Base-by-base conservation (phyloP, 2,113 vertebrate genomes). In the Fregata magnificens region DNA sequence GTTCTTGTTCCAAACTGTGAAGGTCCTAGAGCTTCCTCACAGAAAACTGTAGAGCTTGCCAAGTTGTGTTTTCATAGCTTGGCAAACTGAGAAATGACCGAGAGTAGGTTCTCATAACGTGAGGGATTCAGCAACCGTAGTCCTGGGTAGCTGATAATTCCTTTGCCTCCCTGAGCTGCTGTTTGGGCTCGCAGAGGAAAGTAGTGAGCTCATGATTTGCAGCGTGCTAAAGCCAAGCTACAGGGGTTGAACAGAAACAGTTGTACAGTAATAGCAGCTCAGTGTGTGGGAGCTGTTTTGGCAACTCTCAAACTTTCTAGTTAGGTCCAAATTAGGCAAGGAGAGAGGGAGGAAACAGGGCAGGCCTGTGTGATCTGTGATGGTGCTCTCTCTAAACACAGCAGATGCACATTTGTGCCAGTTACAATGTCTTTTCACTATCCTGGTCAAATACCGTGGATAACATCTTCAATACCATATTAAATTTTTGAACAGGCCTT, bases 361-460 rank as follows among this genome's bases (percentile, higher is more conserved):
- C 42, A 85, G 72, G 53, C 38, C 18, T 50, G 7, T 55, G 12
- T 70, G 20, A 7, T 59, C 42, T 67, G 24, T 79, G 70, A 16
- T 72, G 19, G 18, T 79, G 42, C 45, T n/a, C 44, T 61, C 66
- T 52, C n/a, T 71, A 28, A 93, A 49, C 14, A 15, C 9, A 69
- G 26, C 14, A 81, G 36, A 11, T 44, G 11, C 5, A 4, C 0
- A 0, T 84, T 77, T 50, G 24, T 89, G 61, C 18, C 36, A 40
- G 52, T 59, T 70, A 42, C 2, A 16, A 22, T 82, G 15, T 50
- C 20, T 77, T 93, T 94, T 84, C 28, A 38, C 40, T 8, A n/a
- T 78, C 20, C 40, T 71, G 26, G 16, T 84, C 12, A 61, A 56
- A 69, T 66, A 4, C 26, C 16, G 11, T 44, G 52, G 52, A 15